These are phyloP conservation scores for Aspidiotus destructor DNA, from an alignment of 2,888 invertebrate species.

Conservation along the genomic window DNA sequence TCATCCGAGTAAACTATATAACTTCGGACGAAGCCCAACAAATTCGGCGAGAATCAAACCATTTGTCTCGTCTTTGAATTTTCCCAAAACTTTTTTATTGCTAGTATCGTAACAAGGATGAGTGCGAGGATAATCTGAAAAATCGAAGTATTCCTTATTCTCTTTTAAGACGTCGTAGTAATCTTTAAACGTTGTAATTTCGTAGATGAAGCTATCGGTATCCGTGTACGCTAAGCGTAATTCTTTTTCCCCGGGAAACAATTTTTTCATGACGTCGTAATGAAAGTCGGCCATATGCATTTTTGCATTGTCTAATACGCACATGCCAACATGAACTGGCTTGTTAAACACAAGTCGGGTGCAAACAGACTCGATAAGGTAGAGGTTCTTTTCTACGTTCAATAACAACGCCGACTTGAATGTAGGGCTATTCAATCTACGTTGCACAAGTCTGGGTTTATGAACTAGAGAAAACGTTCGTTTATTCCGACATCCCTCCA, in stretches of 20 bases:
- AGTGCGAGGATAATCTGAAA: neutral
- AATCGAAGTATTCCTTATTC: conserved; percentile 3
- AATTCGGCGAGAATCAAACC: too few relatives aligned
- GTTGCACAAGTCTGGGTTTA: neutral
- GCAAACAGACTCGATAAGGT: neutral
- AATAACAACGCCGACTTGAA: neutral
- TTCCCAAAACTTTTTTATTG: too few relatives aligned
- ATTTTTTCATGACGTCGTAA: conserved; percentile 4
- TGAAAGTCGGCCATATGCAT: conserved; percentile 9
- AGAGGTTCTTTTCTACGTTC: neutral
- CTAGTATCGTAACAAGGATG: too few relatives aligned
- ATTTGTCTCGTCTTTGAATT: too few relatives aligned
- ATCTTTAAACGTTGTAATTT: neutral
- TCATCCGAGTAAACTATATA: too few relatives aligned
- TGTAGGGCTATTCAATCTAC: neutral
- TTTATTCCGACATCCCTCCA: neutral
- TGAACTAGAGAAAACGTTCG: neutral
- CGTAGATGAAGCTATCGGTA: conserved; percentile 9
- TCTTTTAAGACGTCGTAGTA: neutral
- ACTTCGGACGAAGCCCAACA: too few relatives aligned
- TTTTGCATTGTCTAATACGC: conserved; percentile 6
- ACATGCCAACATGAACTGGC: too few relatives aligned
- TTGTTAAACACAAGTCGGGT: neutral
- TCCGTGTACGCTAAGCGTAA: neutral
- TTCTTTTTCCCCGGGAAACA: neutral